Evolutionary conservation across 2,113 vertebrate genomes (phyloP).

Genomic region (Aphelocoma coerulescens): DNA sequence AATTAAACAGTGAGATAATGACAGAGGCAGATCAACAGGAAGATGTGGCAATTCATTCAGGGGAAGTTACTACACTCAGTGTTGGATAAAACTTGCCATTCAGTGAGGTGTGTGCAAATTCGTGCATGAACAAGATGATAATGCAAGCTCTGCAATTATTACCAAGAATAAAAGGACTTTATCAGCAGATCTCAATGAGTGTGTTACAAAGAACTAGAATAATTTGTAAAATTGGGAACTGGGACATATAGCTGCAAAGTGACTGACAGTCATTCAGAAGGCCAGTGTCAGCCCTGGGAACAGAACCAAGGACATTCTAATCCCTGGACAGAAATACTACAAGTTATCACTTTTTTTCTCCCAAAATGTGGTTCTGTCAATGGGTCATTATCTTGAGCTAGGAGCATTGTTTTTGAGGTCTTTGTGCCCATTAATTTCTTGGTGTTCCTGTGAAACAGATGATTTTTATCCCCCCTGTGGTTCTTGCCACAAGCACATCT

Average conservation of each 20-base stretch:
- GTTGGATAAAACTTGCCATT: neutral
- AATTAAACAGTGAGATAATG: neutral
- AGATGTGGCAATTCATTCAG: neutral
- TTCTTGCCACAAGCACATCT: conserved; percentile 31
- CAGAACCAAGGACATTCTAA: conserved; percentile 37
- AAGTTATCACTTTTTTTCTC: neutral
- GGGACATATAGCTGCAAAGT: neutral
- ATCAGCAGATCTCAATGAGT: conserved; percentile 45
- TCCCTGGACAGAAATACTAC: neutral
- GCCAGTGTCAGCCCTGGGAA: conserved; percentile 30
- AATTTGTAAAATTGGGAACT: neutral
- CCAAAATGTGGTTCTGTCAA: neutral
- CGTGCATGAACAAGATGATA: neutral
- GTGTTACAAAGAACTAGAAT: conserved; percentile 1
- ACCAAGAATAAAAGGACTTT: conserved; percentile 19
- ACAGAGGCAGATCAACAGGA: neutral
- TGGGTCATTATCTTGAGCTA: conserved; percentile 20
- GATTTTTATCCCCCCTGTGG: conserved; percentile 31
- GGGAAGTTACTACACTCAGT: neutral
- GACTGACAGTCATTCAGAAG: conserved; percentile 32
- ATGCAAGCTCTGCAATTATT: conserved; percentile 2
- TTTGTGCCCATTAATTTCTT: conserved; percentile 15
- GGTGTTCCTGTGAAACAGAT: neutral
- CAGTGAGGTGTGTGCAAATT: neutral
- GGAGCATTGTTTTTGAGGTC: neutral